phyloP scores from a whole-genome alignment of 1,140 invertebrate genomes.

The Leptopilina clavipes region DNA sequence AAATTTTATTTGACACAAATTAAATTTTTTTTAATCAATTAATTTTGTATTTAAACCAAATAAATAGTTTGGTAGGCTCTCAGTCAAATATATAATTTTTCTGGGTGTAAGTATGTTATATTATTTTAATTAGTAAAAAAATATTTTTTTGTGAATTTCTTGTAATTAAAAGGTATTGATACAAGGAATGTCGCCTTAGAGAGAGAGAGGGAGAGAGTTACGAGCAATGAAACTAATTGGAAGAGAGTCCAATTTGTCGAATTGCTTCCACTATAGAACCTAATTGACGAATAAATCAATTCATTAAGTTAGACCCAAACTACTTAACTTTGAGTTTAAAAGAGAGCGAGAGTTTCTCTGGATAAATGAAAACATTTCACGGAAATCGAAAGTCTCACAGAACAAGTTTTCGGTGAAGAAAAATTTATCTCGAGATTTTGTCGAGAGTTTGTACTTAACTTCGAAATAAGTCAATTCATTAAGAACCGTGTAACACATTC shows the following conservation, averaged over 20 bases:
- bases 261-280: conserved; percentile 53
- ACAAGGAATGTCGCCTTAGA: conserved; percentile 29
- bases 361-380: conserved; percentile 7
- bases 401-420: not conserved
- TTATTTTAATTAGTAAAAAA: no score
- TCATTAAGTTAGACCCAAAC: conserved; percentile 45
- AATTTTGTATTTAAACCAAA: no score
- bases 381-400: not conserved
- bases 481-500: no score
- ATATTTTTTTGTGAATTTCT: not conserved
- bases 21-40: no score
- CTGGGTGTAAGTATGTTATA: no score
- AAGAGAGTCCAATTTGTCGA: conserved; percentile 55
- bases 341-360: conserved; percentile 28
- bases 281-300: conserved; percentile 66
- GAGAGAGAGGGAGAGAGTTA: conserved; percentile 47
- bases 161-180: conserved; percentile 34
- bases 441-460: no score
- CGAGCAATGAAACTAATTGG: conserved; percentile 61
- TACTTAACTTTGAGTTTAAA: conserved; percentile 36
- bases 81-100: no score
- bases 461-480: no score
- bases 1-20: no score
- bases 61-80: no score
- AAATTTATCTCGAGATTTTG: no score